Evolutionary conservation across 23 tunicate species (phyloP).

Genomic region (Corella eumyota): DNA sequence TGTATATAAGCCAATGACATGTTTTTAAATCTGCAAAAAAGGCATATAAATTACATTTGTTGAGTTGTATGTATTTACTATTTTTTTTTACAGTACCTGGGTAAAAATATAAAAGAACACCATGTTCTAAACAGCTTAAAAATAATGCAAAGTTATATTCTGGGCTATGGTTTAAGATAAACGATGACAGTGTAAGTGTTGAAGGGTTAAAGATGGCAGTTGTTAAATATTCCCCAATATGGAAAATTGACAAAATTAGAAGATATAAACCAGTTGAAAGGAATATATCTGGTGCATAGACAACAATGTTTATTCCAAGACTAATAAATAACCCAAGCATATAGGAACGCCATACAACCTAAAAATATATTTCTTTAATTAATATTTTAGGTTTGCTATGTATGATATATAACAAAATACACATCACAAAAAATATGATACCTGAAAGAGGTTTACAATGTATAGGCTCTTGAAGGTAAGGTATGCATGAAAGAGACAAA

Average conservation of each 20-base stretch:
- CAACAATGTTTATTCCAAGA: constrained; percentile 12
- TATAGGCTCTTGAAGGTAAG: too few relatives aligned
- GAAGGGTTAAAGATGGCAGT: constrained; percentile 86
- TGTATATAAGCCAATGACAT: neutral
- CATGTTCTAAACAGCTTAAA: constrained; percentile 47
- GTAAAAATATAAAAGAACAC: constrained; percentile 17
- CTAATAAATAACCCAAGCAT: constrained; percentile 23
- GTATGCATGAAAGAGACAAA: too few relatives aligned
- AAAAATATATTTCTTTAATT: too few relatives aligned
- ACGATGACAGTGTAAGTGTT: constrained; percentile 40
- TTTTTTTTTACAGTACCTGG: constrained; percentile 33
- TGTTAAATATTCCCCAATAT: constrained; percentile 84
- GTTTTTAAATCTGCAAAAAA: constrained; percentile 23
- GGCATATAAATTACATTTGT: neutral
- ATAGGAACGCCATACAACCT: constrained; percentile 69
- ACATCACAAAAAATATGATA: too few relatives aligned
- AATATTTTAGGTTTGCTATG: too few relatives aligned
- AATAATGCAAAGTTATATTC: constrained; percentile 70
- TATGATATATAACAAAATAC: too few relatives aligned
- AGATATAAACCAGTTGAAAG: constrained; percentile 44
- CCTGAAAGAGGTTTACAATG: too few relatives aligned
- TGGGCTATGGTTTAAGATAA: constrained; percentile 72
- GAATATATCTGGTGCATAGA: constrained; percentile 1
- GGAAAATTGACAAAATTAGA: constrained; percentile 51
- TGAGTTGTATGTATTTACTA: neutral